These are phyloP conservation scores for Drosophila tristis DNA, from an alignment of 1,140 invertebrate species.

Conservation along the genomic window DNA sequence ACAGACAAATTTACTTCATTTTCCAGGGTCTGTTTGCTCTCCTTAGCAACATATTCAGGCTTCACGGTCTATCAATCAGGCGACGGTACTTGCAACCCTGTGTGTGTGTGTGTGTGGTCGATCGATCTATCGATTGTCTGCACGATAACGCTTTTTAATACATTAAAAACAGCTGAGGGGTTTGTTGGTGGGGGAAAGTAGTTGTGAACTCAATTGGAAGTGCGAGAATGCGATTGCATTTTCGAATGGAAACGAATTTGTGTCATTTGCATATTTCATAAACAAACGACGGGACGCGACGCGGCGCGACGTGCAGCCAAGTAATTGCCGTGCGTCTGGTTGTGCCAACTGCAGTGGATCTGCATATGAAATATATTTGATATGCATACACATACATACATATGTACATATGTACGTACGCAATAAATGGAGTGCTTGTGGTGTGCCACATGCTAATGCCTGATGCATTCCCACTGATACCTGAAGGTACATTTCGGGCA, in stretches of 20 bases:
- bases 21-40: background rate
- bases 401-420: too few relatives aligned
- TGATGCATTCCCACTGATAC: too few relatives aligned
- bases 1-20: constrained; percentile 35
- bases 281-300: constrained; percentile 19
- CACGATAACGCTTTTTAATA: too few relatives aligned
- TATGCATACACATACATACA: too few relatives aligned
- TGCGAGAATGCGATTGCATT: constrained; percentile 10
- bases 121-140: constrained; percentile 17
- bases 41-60: background rate
- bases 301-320: constrained; percentile 9
- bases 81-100: background rate
- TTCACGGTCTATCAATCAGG: constrained; percentile 15
- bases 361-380: too few relatives aligned
- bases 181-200: constrained; percentile 11
- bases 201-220: constrained; percentile 4
- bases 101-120: background rate
- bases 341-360: constrained; percentile 4
- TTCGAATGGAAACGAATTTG: constrained; percentile 26
- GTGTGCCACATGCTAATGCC: too few relatives aligned
- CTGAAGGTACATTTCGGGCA: too few relatives aligned
- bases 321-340: constrained; percentile 2
- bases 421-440: too few relatives aligned
- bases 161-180: too few relatives aligned
- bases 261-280: constrained; percentile 68